These are phyloP conservation scores for Philonicus albiceps DNA, from an alignment of 2,888 invertebrate genomes.

Conservation along the genomic window DNA sequence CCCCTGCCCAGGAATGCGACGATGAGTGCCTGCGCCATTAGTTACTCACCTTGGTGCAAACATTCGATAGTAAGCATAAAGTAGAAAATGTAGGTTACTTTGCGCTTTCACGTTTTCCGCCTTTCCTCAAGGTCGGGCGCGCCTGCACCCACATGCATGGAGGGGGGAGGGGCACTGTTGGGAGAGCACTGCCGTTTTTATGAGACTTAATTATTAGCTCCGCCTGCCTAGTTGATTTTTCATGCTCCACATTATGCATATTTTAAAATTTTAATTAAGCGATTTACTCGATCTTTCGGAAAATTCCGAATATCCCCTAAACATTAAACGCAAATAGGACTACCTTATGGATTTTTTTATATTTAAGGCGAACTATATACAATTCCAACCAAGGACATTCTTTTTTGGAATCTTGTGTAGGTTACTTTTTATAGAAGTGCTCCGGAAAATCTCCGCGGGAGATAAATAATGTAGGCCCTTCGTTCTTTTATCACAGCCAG, in stretches of 20 bases:
- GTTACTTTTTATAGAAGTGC: not conserved
- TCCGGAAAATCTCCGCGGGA: not conserved
- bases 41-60: slow-evolving; percentile 22
- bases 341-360: not conserved
- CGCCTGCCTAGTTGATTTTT: not conserved
- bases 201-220: slow-evolving; percentile 3
- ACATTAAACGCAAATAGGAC: not conserved
- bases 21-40: slow-evolving; percentile 28
- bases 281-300: not conserved
- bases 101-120: slow-evolving; percentile 29
- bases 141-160: not conserved
- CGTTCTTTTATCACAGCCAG: not conserved
- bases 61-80: slow-evolving; percentile 17
- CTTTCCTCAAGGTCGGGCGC: slow-evolving; percentile 19
- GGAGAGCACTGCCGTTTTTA: slow-evolving; percentile 24
- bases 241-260: not conserved
- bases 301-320: not conserved
- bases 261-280: not conserved
- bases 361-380: not conserved
- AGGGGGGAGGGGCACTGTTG: not conserved
- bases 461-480: not conserved
- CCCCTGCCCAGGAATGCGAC: not conserved
- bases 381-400: not conserved
- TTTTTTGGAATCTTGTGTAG: not conserved
- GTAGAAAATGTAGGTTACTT: slow-evolving; percentile 34